phyloP scores from a whole-genome alignment of 2,888 invertebrate genomes.

The Catocala fraxini region DNA sequence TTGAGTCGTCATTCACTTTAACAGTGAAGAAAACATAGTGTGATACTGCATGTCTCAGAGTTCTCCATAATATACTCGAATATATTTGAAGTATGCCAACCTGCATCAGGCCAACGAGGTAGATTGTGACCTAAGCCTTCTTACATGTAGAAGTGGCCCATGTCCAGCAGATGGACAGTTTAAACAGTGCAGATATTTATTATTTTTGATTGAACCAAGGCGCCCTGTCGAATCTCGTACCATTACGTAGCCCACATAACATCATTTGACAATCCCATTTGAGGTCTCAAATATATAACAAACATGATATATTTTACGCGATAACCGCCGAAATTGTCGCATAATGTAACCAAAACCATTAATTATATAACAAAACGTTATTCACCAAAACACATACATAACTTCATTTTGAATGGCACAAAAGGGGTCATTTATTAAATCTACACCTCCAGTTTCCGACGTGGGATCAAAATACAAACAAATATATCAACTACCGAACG shows the following conservation, averaged over 20 bases:
- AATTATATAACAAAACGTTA: constrained; percentile 36
- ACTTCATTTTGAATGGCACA: constrained; percentile 32
- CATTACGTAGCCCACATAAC: neutral
- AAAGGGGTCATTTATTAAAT: constrained; percentile 35
- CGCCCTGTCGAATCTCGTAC: too few relatives aligned
- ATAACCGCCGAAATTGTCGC: constrained; percentile 6
- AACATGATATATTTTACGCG: neutral
- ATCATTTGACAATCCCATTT: neutral
- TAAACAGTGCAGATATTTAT: too few relatives aligned
- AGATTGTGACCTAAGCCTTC: too few relatives aligned
- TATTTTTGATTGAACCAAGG: too few relatives aligned
- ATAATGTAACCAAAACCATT: constrained; percentile 24
- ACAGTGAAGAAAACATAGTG: too few relatives aligned
- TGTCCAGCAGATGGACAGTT: too few relatives aligned
- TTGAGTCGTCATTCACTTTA: too few relatives aligned
- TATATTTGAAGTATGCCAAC: too few relatives aligned
- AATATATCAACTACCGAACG: constrained; percentile 41
- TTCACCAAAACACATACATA: constrained; percentile 36
- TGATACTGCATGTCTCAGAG: too few relatives aligned
- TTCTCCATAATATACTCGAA: too few relatives aligned
- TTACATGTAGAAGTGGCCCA: too few relatives aligned
- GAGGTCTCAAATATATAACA: neutral
- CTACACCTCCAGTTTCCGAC: constrained; percentile 37
- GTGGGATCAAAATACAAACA: constrained; percentile 50
- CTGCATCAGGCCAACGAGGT: too few relatives aligned